Base-by-base conservation (phyloP, 2,797 vertebrate genomes). In the Anolis apletophallus region DNA sequence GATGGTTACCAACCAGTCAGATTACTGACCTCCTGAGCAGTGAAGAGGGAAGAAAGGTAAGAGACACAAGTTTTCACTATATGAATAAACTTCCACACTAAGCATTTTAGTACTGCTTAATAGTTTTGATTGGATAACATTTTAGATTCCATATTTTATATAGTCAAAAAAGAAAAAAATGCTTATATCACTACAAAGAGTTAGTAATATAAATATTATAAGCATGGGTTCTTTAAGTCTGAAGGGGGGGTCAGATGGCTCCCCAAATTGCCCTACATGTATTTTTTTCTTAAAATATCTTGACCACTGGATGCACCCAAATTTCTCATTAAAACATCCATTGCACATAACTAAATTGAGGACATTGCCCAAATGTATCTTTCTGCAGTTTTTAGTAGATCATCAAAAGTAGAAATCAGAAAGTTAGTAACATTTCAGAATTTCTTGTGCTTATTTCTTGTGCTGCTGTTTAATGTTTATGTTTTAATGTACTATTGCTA, bases 1-100 rank as follows among this genome's bases (percentile, higher is more conserved):
- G 36, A 72, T 84, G 36, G 82, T 87, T 46, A 81, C 59, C 54
- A 9, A 14, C 11, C 85, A 7, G 3, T 83, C 77, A 83, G 12
- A 83, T 86, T 88, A 55, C 4, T 32, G 71, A 67, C 81, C 81
- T 23, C 86, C 59, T 74, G 7, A 87, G 34, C n/a, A 79, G 32
- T 1, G 1, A 74, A 80, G 2, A 8, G 76, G 40, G 3, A 19
- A 87, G 71, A 52, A 52, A 80, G 40, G 0, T 40, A 52, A 23
- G 1, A 26, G 17, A 11, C 76, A 86, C 61, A n/a, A 9, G 21
- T 52, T 26, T 83, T 87, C 29, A 71, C 64, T 23, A 34, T 32
- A 61, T 26, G 57, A 34, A 46, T 13, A 64, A 50, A 77, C 5
- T 21, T 78, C 71, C 32, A 16, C 8, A 55, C 57, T 13, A 86